A percentile compares a stretch with the other conserved stretches of the same genome.
Evolutionary conservation across 2,888 invertebrate species (phyloP).

Genomic region (Oxystoma pomonae): DNA sequence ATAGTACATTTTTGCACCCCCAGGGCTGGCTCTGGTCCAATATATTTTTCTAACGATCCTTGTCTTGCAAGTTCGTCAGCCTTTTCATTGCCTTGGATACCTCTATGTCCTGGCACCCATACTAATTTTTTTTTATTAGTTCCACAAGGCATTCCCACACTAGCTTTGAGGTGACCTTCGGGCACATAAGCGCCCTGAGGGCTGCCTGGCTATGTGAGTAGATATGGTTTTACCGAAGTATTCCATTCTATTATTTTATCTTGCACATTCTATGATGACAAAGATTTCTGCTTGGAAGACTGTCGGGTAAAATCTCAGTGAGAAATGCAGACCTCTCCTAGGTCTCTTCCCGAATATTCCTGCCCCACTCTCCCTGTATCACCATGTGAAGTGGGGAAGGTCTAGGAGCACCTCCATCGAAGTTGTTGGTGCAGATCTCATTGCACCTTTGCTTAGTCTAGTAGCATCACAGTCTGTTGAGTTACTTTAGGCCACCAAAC

Average conservation of each 20-base stretch:
- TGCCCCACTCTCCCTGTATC: background rate
- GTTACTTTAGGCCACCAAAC: background rate
- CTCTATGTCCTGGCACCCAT: background rate
- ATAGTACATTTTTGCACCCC: too few species aligned
- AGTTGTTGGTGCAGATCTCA: background rate
- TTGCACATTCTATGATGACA: background rate
- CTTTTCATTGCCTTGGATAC: background rate
- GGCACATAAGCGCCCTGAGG: background rate
- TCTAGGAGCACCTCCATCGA: background rate
- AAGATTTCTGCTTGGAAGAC: background rate
- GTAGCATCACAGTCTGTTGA: background rate
- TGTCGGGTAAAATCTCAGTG: background rate
- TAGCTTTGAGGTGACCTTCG: background rate
- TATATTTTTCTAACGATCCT: background rate
- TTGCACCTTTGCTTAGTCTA: background rate
- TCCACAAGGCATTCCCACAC: background rate
- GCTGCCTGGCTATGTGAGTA: background rate
- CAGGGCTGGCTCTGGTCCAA: too few species aligned
- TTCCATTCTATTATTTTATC: background rate
- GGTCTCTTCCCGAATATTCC: background rate
- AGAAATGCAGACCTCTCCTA: background rate
- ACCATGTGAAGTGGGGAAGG: background rate
- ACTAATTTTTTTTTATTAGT: background rate
- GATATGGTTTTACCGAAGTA: background rate
- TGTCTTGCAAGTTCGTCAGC: background rate